Evolutionary conservation across 2,888 invertebrate genomes (phyloP).

Genomic region (Drosophila mimetica): DNA sequence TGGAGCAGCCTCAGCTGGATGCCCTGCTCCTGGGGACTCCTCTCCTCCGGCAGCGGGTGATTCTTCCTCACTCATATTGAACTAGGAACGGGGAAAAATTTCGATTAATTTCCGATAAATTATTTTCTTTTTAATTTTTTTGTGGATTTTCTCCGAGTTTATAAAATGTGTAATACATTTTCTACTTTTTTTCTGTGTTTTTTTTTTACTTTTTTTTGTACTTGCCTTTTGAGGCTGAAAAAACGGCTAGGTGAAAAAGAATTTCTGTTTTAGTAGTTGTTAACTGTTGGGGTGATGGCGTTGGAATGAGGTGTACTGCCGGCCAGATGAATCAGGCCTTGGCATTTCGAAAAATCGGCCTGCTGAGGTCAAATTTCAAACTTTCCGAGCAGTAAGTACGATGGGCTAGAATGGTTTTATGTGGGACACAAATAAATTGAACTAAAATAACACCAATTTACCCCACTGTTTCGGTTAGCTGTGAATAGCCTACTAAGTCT

Average conservation of each 20-base stretch:
- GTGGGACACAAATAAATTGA: too few relatives aligned
- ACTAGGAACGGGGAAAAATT: neutral
- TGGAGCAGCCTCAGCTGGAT: neutral
- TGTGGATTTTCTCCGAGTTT: too few relatives aligned
- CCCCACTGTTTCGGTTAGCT: neutral
- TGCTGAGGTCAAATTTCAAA: constrained; percentile 8
- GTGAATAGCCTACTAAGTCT: neutral
- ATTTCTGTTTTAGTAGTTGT: constrained; percentile 8
- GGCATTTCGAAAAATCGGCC: constrained; percentile 6
- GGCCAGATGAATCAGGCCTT: neutral
- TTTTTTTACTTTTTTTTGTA: neutral
- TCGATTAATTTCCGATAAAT: neutral
- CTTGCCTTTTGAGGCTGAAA: neutral
- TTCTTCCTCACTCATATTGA: constrained; percentile 1
- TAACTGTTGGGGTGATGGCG: constrained; percentile 2
- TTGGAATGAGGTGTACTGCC: constrained; percentile 12
- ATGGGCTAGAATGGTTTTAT: neutral
- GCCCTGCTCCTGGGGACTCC: neutral
- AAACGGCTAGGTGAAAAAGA: neutral
- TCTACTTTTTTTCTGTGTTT: neutral
- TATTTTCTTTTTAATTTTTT: too few relatives aligned
- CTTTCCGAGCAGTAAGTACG: neutral
- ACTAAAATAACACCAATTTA: too few relatives aligned
- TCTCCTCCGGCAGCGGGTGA: neutral
- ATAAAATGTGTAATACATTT: too few relatives aligned